A percentile compares a stretch with the other conserved stretches of the same genome.
These are phyloP conservation scores for Gallinago stenura DNA, from an alignment of 2,797 vertebrate genomes.

Conservation along the genomic window DNA sequence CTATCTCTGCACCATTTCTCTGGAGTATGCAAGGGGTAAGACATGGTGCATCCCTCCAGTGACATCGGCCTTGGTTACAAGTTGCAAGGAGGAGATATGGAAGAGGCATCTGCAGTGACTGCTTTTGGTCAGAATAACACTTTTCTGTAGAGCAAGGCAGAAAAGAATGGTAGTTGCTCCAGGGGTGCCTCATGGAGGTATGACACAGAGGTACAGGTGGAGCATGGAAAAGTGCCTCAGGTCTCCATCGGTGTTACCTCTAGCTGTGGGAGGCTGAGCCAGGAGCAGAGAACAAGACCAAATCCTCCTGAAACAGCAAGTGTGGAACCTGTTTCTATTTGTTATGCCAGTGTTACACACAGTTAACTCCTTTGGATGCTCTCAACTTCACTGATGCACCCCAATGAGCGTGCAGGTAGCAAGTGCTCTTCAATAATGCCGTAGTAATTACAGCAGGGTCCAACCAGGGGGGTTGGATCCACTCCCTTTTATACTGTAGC, in stretches of 20 bases:
- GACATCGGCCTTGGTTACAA: neutral
- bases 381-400: neutral
- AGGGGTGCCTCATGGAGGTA: neutral
- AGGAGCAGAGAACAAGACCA: neutral
- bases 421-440: neutral
- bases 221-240: neutral
- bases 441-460: neutral
- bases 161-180: neutral
- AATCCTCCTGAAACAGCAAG: neutral
- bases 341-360: neutral
- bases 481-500: neutral
- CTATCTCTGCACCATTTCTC: neutral
- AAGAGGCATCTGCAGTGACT: neutral
- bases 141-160: neutral
- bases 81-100: neutral
- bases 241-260: neutral
- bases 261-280: neutral
- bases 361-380: neutral
- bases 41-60: neutral
- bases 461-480: neutral
- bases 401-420: neutral
- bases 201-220: fast-evolving
- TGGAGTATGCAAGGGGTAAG: neutral
- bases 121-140: neutral
- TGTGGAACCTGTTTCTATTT: neutral